Base-by-base conservation (phyloP, 2,888 invertebrate genomes). In the Mythimna loreyi region DNA sequence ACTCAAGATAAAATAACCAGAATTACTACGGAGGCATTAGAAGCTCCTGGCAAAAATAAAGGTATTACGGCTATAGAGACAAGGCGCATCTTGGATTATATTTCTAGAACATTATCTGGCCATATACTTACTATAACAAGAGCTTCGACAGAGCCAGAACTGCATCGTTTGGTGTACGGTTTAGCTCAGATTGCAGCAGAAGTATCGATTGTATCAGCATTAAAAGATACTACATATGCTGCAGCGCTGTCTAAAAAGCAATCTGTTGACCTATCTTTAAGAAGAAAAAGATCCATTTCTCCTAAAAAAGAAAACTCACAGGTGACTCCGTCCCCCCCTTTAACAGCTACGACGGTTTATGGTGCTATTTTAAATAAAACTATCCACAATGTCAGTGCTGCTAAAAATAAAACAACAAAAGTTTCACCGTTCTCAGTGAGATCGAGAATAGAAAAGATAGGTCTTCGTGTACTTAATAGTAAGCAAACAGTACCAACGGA, bases 1-100 rank as follows among this genome's bases (percentile, higher is more conserved):
- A 91, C 93, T 55, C 96, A 96, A 86, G 95, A 96, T 73, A 96
- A 95, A 90, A 94, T 96, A 47, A 96, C 96, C 4, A 91, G 94
- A 86, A 92, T 96, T 25, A 95, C 95, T 4, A 91, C 89, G 80
- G 94, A 95, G 80, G 96, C 96, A 16, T 86, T 95, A 6, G 94
- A 95, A 81, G 94, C 95, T 3, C 92, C 95, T 5, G 95, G 95
- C 0, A 94, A 92, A 85, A 92, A 90, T 78, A 95, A 93, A 86
- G 95, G 95, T 2, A 92, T 95, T 58, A 94, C 94, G 30, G 96
- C 96, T 16, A 96, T 96, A 75, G 96, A 96, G 81, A 95, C 95
- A 0, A 86, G 95, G 77, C 90, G 95, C 43, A 96, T 96, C 81
- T 84, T 96, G 63, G 96, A 96, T 84, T 95, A 95, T 59, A 94